A percentile compares a stretch with the other conserved stretches of the same genome.
Evolutionary conservation across 2,888 invertebrate genomes (phyloP).

Genomic region (Petrolisthes manimaculis): DNA sequence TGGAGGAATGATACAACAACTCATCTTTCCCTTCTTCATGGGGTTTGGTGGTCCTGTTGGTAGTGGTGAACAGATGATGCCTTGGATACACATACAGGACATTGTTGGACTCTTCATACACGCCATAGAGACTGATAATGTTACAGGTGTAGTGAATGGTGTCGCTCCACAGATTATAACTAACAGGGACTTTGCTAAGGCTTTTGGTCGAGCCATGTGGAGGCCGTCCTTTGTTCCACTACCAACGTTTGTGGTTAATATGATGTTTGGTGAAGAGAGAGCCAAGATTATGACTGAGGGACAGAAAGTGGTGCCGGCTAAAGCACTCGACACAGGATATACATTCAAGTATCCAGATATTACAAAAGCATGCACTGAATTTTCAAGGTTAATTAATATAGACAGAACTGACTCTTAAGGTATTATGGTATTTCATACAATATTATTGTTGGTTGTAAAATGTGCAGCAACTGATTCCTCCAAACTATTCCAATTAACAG

Average conservation of each 20-base stretch:
- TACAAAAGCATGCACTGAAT: slow-evolving; percentile 78
- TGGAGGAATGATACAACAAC: slow-evolving; percentile 90
- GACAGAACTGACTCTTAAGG: slow-evolving; percentile 31
- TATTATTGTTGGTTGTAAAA: no score
- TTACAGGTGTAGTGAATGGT: slow-evolving; percentile 75
- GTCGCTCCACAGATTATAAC: slow-evolving; percentile 83
- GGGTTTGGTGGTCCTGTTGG: slow-evolving; percentile 89
- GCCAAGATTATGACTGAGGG: slow-evolving; percentile 88
- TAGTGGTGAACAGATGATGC: slow-evolving; percentile 85
- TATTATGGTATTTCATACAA: background rate
- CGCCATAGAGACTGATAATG: slow-evolving; percentile 76
- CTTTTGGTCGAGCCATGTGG: slow-evolving; percentile 82
- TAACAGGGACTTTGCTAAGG: slow-evolving; percentile 75
- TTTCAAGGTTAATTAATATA: slow-evolving; percentile 69
- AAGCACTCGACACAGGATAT: slow-evolving; percentile 83
- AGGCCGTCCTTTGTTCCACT: slow-evolving; percentile 85
- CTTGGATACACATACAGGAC: slow-evolving; percentile 95
- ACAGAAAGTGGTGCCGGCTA: slow-evolving; percentile 85
- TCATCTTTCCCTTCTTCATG: slow-evolving; percentile 85
- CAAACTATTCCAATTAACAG: no score
- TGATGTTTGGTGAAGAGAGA: slow-evolving; percentile 82
- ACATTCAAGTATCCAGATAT: slow-evolving; percentile 83
- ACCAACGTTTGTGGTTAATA: slow-evolving; percentile 80
- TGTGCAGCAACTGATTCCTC: no score
- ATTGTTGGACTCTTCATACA: slow-evolving; percentile 80